phyloP scores from a whole-genome alignment of 2,113 vertebrate genomes.

The Emydocephalus ijimae region DNA sequence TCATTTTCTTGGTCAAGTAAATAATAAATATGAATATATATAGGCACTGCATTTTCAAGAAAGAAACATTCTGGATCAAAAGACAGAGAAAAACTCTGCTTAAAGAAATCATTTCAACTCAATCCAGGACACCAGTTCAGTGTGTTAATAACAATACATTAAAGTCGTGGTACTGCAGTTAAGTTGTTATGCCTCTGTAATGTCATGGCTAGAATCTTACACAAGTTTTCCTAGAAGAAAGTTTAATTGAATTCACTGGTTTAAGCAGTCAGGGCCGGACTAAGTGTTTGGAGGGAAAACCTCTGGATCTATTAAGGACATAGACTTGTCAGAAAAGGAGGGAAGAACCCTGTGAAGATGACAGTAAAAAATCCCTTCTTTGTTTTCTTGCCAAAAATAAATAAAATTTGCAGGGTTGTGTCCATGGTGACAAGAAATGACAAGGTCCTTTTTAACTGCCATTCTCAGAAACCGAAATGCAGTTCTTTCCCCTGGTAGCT shows the following conservation, averaged over 20 bases:
- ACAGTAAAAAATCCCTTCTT: background rate
- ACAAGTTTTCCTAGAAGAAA: background rate
- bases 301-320: background rate
- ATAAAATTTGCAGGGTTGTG: background rate
- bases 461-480: background rate
- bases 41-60: background rate
- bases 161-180: background rate
- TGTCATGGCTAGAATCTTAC: background rate
- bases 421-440: background rate
- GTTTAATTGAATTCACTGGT: background rate
- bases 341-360: background rate
- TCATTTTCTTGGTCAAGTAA: background rate
- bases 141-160: background rate
- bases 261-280: background rate
- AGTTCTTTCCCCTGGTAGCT: background rate
- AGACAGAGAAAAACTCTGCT: background rate
- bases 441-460: background rate
- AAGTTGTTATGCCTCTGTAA: background rate
- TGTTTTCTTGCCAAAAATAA: background rate
- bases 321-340: background rate
- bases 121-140: background rate
- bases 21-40: background rate
- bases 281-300: background rate
- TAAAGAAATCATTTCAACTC: background rate
- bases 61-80: background rate